Conservation (phyloP, 2,113 vertebrate genomes). For the Protobothrops mucrosquamatus region DNA sequence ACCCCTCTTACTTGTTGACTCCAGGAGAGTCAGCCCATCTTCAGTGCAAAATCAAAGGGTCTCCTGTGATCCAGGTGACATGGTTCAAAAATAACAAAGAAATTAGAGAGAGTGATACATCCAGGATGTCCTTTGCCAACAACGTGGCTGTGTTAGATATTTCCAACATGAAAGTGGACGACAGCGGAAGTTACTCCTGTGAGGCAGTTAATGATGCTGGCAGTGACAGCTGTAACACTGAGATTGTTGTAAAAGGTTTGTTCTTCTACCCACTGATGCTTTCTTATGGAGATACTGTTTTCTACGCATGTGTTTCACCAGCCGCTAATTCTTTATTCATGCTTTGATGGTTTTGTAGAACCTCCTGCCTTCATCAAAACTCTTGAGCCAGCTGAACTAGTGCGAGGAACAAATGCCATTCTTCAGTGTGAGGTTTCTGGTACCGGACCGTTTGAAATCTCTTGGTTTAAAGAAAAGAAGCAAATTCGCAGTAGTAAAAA, state of each 20-base stretch:
- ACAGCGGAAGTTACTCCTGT: constrained; percentile 91
- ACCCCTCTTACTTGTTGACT: constrained; percentile 91
- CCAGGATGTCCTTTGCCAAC: constrained; percentile 82
- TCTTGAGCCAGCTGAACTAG: constrained; percentile 85
- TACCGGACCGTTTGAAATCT: constrained; percentile 92
- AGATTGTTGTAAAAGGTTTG: constrained; percentile 95
- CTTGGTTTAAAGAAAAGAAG: constrained; percentile 95
- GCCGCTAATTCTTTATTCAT: constrained; percentile 45
- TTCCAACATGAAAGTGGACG: constrained; percentile 78
- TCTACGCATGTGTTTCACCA: background rate
- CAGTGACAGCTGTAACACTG: constrained; percentile 85
- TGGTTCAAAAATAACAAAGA: constrained; percentile 97
- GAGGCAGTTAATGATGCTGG: constrained; percentile 94
- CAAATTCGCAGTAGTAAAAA: constrained; percentile 86
- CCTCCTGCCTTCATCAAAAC: constrained; percentile 90
- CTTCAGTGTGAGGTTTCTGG: constrained; percentile 91
- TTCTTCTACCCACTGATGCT: constrained; percentile 42
- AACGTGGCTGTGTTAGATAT: constrained; percentile 85
- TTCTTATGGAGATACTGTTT: constrained; percentile 28
- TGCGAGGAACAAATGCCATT: constrained; percentile 81
- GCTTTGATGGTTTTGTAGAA: constrained; percentile 78
- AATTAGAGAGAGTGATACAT: constrained; percentile 82
- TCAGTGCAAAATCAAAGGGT: constrained; percentile 91
- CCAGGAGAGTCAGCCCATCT: constrained; percentile 87
- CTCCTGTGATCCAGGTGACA: constrained; percentile 87